Base-by-base conservation (phyloP, 2,113 vertebrate species). In the Vimba vimba region DNA sequence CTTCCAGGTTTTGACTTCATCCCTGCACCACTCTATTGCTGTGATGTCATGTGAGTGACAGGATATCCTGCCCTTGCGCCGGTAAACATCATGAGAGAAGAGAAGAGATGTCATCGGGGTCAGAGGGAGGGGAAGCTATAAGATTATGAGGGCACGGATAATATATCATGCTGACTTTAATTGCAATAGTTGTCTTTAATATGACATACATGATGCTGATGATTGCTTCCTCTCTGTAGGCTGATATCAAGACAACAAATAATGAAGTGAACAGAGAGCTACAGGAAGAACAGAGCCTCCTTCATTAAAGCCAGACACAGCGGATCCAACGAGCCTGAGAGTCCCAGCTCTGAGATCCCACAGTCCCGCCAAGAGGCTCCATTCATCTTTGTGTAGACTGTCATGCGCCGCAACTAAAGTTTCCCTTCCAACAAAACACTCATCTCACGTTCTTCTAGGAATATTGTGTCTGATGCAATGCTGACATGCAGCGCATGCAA, bases 281-380 rank as follows among this genome's bases (percentile, higher is more conserved):
- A 36, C 66, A 69, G 84, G 84, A 85, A 71, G 76, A 79, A 80
- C 62, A 59, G 64, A 33, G 62, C 33, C 30, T 85, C 84, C 52
- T 71, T 78, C 84, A 85, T 85, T 78, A 85, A 77, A 78, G 45
- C 62, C 62, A 73, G 76, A 79, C 47, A 43, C 84, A 52, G 75
- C 25, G 30, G 52, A 85, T 79, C 62, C 62, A 85, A 23, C 62
- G 76, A 57, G 75, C 74, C 60, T 36, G 43, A 30, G 62, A 71
- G 36, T 21, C 33, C 25, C 60, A 36, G 74, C 25, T 79, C 83
- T 9, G 19, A 68, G 66, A 45, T 57, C 21, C 36, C 33, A 33
- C 11, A 10, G 50, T 69, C 47, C 52, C 19, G 6, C 50, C n/a
- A 47, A 15, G 36, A 85, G 76, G 57, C 12, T 62, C 78, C 39